Evolutionary conservation across 2,888 invertebrate species (phyloP).

Genomic region (Notocelia uddmanniana): DNA sequence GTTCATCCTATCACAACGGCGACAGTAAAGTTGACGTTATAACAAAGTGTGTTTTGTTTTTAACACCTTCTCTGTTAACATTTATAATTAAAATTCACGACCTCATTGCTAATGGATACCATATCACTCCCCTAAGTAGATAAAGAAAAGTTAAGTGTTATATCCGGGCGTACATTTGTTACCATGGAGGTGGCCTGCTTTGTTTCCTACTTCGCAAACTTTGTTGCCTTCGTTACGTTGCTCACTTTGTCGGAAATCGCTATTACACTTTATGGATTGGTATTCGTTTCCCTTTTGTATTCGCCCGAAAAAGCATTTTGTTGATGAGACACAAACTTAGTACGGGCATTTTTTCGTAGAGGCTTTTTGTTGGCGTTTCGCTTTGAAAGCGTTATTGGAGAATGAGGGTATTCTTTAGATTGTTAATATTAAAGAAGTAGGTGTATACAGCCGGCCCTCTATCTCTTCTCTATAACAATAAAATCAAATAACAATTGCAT

Average conservation of each 20-base stretch:
- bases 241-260: constrained; percentile 66
- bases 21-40: no score
- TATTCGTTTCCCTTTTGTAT: constrained; percentile 65
- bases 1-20: no score
- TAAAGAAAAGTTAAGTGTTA: constrained; percentile 52
- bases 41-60: no score
- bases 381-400: constrained; percentile 51
- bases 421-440: constrained; percentile 46
- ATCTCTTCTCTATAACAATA: not conserved
- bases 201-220: constrained; percentile 70
- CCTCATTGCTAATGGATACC: constrained; percentile 62
- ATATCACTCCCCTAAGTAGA: constrained; percentile 44
- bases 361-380: constrained; percentile 51
- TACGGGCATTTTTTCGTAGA: constrained; percentile 53
- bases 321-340: constrained; percentile 63
- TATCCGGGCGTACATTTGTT: constrained; percentile 63
- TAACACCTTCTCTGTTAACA: not conserved
- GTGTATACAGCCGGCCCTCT: no score
- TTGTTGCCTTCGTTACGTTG: constrained; percentile 66
- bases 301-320: constrained; percentile 59
- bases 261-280: constrained; percentile 67
- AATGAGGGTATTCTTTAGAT: constrained; percentile 48
- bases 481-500: not conserved
- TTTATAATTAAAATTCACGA: constrained; percentile 48
- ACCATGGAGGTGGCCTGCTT: constrained; percentile 68